Conservation (phyloP, 2,888 invertebrate genomes). For the Ctenicera cuprea region DNA sequence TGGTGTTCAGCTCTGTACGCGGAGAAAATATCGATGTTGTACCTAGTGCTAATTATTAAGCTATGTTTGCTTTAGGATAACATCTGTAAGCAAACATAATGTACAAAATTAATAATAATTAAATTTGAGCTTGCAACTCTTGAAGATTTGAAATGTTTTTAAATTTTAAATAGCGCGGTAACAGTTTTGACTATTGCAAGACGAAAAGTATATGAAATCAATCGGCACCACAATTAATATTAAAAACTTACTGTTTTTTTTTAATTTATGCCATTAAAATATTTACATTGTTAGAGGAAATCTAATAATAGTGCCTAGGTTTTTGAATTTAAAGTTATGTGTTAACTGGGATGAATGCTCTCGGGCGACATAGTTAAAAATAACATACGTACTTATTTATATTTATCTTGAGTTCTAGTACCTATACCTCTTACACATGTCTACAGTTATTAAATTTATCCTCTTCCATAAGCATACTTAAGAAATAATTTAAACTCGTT, state of each 20-base stretch:
- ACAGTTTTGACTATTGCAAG: no score
- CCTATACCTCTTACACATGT: conserved; percentile 1
- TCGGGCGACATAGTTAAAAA: conserved; percentile 35
- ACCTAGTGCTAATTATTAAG: neutral
- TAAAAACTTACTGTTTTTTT: neutral
- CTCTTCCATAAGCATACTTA: neutral
- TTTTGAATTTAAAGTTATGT: conserved; percentile 25
- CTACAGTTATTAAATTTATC: conserved; percentile 12
- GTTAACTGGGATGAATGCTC: conserved; percentile 36
- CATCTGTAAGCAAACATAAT: neutral
- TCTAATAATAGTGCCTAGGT: conserved; percentile 18
- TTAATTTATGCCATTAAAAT: neutral
- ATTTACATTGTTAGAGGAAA: conserved; percentile 4
- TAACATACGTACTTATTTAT: conserved; percentile 34
- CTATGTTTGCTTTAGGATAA: conserved; percentile 8
- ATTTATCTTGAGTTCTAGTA: conserved; percentile 21
- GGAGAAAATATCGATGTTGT: conserved; percentile 11
- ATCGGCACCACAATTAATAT: neutral
- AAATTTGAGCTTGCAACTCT: neutral
- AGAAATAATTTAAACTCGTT: neutral
- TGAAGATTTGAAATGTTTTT: no score
- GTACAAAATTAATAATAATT: neutral
- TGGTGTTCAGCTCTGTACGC: conserved; percentile 10
- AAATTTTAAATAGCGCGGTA: no score
- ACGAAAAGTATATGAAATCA: no score